Evolutionary conservation across 2,888 invertebrate species (phyloP), one percentile per base, ranked within the genome.

Genomic region (Mythimna impura): DNA sequence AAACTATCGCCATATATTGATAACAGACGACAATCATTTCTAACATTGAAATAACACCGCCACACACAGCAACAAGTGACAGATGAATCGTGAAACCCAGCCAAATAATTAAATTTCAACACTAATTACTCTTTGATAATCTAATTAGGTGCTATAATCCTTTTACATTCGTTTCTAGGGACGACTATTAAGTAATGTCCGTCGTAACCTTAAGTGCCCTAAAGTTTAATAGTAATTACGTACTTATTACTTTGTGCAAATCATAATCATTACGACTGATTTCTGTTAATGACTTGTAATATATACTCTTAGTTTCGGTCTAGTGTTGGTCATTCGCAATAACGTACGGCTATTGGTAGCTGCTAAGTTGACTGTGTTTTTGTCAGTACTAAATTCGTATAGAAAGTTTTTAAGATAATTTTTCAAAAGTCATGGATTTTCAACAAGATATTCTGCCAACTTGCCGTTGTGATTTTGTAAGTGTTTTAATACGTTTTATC

Each of bases 381-480:
- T 20, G 0, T 17, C 50, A 9, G 9, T 5, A n/a, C 20, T n/a
- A n/a, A n/a, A n/a, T n/a, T n/a, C n/a, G n/a, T n/a, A n/a, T n/a
- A n/a, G n/a, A n/a, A 5, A 50, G 6, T 60, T 43, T 6, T 52
- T 1, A 43, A 30, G 0, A 30, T 6, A 8, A 25, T 20, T 22
- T 47, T 22, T 47, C 0, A 14, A 30, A 1, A 0, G 34, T 2
- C 10, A 81, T 81, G 80, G n/a, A 80, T 20, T 47, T 2, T 47
- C 17, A 20, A 17, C 17, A 47, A 6, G 14, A 43, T 43, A 43
- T 43, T 43, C 1, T 9, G 1, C 12, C 25, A 1, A 12, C 25
- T 0, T 86, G 84, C 47, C 85, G 86, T 14, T 79, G 86, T 40
- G 73, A 83, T 64, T 84, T 72, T 57, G 86, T 85, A 76, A 85